phyloP scores from a whole-genome alignment of 2,888 invertebrate species.

The Melanargia galathea region DNA sequence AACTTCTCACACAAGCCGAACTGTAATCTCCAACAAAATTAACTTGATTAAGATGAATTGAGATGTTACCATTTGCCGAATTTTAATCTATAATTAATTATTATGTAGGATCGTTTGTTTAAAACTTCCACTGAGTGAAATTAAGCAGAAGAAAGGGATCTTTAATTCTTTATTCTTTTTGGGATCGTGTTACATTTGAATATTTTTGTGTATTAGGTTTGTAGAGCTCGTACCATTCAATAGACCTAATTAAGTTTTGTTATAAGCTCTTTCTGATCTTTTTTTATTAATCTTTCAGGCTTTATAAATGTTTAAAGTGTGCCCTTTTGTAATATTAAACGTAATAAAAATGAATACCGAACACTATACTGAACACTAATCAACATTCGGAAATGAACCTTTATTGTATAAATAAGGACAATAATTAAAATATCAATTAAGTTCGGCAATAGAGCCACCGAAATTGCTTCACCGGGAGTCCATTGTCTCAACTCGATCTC shows the following conservation, averaged over 20 bases:
- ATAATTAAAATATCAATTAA: constrained; percentile 26
- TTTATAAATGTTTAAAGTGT: not conserved
- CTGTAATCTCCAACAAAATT: constrained; percentile 48
- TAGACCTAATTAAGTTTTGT: too few relatives aligned
- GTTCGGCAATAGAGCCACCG: constrained; percentile 16
- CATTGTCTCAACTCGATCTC: constrained; percentile 27
- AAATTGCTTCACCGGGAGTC: constrained; percentile 30
- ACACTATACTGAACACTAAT: not conserved
- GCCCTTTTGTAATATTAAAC: not conserved
- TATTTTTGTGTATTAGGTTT: too few relatives aligned
- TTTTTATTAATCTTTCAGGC: too few relatives aligned
- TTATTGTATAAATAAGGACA: constrained; percentile 8
- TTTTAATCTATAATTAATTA: constrained; percentile 35
- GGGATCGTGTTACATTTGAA: too few relatives aligned
- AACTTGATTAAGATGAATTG: constrained; percentile 48
- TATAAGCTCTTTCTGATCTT: too few relatives aligned
- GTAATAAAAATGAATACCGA: too few relatives aligned
- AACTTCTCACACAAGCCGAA: constrained; percentile 44
- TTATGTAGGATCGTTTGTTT: constrained; percentile 27
- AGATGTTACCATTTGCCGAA: constrained; percentile 38
- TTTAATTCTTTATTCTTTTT: too few relatives aligned
- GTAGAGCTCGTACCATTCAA: too few relatives aligned
- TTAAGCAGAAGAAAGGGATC: not conserved
- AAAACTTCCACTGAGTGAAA: not conserved
- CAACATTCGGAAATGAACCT: constrained; percentile 7